Evolutionary conservation across 2,797 vertebrate genomes (phyloP).

Genomic region (Gorsachius magnificus): DNA sequence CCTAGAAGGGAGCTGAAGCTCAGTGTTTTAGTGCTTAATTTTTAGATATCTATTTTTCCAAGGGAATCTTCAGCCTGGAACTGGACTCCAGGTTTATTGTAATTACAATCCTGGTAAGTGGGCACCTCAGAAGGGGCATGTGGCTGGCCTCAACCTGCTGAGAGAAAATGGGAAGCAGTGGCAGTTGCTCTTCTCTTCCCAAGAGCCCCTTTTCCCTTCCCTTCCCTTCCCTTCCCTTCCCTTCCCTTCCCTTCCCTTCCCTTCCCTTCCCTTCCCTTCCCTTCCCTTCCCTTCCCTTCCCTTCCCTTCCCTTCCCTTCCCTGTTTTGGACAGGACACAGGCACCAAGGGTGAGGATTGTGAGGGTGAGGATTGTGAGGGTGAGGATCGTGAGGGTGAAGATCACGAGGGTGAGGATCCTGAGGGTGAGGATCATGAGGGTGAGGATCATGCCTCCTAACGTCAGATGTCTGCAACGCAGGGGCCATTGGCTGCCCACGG

Average conservation of each 20-base stretch:
- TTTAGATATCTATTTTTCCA: neutral
- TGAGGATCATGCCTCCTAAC: neutral
- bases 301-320: neutral
- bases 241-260: too few relatives aligned
- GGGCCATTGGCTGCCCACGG: neutral
- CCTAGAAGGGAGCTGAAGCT: neutral
- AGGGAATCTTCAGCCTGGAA: neutral
- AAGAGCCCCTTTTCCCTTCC: neutral
- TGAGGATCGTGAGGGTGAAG: neutral
- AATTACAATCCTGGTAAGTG: neutral
- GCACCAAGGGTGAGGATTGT: neutral
- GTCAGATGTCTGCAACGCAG: neutral
- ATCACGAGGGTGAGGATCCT: neutral
- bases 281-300: too few relatives aligned
- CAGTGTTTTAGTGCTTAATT: neutral
- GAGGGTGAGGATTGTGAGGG: neutral
- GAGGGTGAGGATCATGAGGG: neutral
- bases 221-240: too few relatives aligned
- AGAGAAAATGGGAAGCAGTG: neutral
- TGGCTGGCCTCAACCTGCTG: neutral
- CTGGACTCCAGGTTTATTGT: accelerated
- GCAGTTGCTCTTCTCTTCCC: neutral
- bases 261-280: neutral
- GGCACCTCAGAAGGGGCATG: neutral
- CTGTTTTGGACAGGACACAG: neutral